phyloP scores from a whole-genome alignment of 2,888 invertebrate species.

The Cheilosia scutellata region DNA sequence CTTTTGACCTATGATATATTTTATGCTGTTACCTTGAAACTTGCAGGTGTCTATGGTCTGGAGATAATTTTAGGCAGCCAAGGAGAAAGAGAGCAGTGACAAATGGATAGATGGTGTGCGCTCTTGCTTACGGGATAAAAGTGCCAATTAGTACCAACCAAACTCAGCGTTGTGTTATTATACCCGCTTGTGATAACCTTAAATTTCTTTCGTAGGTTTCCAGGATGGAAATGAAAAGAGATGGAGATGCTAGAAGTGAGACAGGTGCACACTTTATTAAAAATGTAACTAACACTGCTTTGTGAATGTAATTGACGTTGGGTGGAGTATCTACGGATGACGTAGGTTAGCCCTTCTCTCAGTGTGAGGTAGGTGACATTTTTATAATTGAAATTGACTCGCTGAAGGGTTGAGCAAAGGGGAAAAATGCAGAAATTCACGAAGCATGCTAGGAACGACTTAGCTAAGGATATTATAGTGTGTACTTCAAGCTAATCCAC shows the following conservation, averaged over 20 bases:
- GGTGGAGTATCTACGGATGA: neutral
- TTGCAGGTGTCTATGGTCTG: slow-evolving; percentile 1
- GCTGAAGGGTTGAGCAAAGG: neutral
- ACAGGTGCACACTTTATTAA: slow-evolving; percentile 31
- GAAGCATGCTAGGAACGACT: too few relatives aligned
- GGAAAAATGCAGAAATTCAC: neutral
- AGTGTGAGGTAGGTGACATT: neutral
- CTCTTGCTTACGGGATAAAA: slow-evolving; percentile 13
- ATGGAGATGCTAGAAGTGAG: neutral
- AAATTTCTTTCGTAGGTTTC: neutral
- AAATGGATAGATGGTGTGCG: slow-evolving; percentile 33
- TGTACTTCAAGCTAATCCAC: too few relatives aligned
- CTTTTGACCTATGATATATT: slow-evolving; percentile 65
- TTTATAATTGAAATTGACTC: slow-evolving; percentile 32
- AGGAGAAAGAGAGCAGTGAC: neutral
- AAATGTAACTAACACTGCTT: neutral
- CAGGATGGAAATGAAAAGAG: neutral
- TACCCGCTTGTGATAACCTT: neutral
- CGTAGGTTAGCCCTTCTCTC: neutral
- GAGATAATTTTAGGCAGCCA: slow-evolving; percentile 47
- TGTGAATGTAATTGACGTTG: too few relatives aligned
- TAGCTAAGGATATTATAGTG: too few relatives aligned
- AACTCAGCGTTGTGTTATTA: slow-evolving; percentile 14
- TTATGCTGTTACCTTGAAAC: slow-evolving; percentile 55
- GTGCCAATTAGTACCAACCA: slow-evolving; percentile 48